Conservation (phyloP, 35 echinoderm and acorn worm genomes). For the Strongylocentrotus purpuratus region DNA sequence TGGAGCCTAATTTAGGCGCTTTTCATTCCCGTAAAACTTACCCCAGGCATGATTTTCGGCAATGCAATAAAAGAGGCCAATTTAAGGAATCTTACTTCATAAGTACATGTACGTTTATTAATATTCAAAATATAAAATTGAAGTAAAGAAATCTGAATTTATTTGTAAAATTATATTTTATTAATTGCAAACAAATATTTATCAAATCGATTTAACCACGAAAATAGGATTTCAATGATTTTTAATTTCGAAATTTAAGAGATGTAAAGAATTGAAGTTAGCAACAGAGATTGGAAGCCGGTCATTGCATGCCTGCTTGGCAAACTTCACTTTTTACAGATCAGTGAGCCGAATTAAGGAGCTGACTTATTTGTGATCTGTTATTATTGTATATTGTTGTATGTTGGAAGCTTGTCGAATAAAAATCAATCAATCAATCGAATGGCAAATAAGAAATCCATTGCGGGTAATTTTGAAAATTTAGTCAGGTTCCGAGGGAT, state of each 20-base stretch:
- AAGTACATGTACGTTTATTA: too few species aligned
- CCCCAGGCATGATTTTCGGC: not conserved
- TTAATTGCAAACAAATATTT: not conserved
- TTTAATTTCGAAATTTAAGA: not conserved
- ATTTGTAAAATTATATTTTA: too few species aligned
- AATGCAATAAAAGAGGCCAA: not conserved
- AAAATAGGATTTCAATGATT: not conserved
- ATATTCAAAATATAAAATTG: too few species aligned
- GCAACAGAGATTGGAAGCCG: not conserved
- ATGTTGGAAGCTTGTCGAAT: too few species aligned
- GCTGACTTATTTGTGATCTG: too few species aligned
- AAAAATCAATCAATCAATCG: too few species aligned
- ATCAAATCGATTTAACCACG: not conserved
- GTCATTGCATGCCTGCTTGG: not conserved
- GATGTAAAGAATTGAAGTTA: not conserved
- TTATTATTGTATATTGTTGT: too few species aligned
- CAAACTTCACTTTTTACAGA: not conserved
- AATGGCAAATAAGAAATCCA: too few species aligned
- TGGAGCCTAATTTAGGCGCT: not conserved
- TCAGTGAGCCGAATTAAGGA: not conserved
- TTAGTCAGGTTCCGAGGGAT: too few species aligned
- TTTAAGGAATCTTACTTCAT: not conserved
- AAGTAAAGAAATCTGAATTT: too few species aligned
- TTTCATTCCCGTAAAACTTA: not conserved
- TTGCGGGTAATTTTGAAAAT: too few species aligned